phyloP scores from a whole-genome alignment of 2,888 invertebrate species.

The Marronus borbonicus region DNA sequence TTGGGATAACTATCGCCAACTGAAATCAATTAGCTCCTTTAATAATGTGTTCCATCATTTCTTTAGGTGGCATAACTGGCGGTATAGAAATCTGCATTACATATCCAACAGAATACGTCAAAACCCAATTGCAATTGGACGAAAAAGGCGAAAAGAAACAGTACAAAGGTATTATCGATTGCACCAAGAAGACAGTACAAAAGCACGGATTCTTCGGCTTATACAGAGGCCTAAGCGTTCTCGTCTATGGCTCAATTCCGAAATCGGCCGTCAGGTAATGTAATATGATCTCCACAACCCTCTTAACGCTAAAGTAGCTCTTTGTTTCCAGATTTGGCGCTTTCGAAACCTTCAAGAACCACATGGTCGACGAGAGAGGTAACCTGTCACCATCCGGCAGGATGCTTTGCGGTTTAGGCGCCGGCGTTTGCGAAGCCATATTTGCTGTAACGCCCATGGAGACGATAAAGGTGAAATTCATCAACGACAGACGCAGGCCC shows the following conservation, averaged over 20 bases:
- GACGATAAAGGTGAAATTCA: slow-evolving; percentile 98
- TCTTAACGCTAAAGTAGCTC: neutral
- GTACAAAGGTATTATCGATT: slow-evolving; percentile 91
- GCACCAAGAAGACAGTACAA: slow-evolving; percentile 92
- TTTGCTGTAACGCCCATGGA: slow-evolving; percentile 99
- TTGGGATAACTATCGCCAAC: no score
- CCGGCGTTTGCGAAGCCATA: slow-evolving; percentile 95
- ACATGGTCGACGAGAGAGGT: slow-evolving; percentile 84
- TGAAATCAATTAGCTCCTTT: no score
- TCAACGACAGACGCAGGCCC: slow-evolving; percentile 94
- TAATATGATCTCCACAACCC: slow-evolving; percentile 25
- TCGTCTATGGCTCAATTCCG: slow-evolving; percentile 98
- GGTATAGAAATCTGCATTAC: slow-evolving; percentile 99
- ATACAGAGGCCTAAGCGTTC: slow-evolving; percentile 95
- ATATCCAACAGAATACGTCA: slow-evolving; percentile 99
- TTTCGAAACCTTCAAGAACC: slow-evolving; percentile 92
- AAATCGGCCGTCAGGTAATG: slow-evolving; percentile 96
- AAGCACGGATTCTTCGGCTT: slow-evolving; percentile 92
- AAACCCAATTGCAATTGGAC: slow-evolving; percentile 98
- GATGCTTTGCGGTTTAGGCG: slow-evolving; percentile 93
- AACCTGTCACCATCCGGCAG: slow-evolving; percentile 84
- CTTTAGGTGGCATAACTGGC: slow-evolving; percentile 91
- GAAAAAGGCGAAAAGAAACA: slow-evolving; percentile 88
- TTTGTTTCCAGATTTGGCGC: slow-evolving; percentile 87
- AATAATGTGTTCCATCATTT: slow-evolving; percentile 50